Evolutionary conservation across 2,113 vertebrate species (phyloP).

Genomic region (Stigmatopora nigra): DNA sequence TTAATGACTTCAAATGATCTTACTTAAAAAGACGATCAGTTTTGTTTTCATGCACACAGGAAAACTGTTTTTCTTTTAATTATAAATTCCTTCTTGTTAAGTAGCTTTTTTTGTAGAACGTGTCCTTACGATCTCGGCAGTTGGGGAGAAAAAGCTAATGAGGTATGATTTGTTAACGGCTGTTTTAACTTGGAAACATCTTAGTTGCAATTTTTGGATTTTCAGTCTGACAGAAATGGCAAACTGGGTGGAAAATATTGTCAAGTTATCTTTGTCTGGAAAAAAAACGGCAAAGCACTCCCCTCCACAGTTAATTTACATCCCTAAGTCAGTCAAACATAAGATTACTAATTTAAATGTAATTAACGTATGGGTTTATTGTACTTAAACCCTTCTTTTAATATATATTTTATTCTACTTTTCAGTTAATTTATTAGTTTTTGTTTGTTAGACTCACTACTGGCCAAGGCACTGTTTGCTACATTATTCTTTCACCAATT

Average conservation of each 20-base stretch:
- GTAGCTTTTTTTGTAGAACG: slow-evolving; percentile 43
- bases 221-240: slow-evolving; percentile 58
- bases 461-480: too few relatives aligned
- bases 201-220: slow-evolving; percentile 61
- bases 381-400: too few relatives aligned
- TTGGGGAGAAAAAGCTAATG: slow-evolving; percentile 58
- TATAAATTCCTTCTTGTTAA: slow-evolving; percentile 51
- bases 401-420: too few relatives aligned
- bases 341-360: too few relatives aligned
- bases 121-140: slow-evolving; percentile 60
- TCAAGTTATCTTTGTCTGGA: slow-evolving; percentile 68
- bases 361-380: too few relatives aligned
- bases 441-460: too few relatives aligned
- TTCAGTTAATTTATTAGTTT: too few relatives aligned
- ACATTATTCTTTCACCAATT: too few relatives aligned
- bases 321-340: slow-evolving; percentile 71
- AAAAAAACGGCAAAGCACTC: slow-evolving; percentile 65
- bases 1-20: slow-evolving; percentile 43
- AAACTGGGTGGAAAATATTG: slow-evolving; percentile 64
- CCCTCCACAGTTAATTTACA: slow-evolving; percentile 71
- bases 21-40: slow-evolving; percentile 55
- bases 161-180: slow-evolving; percentile 61
- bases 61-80: slow-evolving; percentile 64
- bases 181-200: slow-evolving; percentile 56
- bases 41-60: slow-evolving; percentile 44